Percentiles rank a stretch among this genome's conserved stretches.
Evolutionary conservation across 2,113 vertebrate genomes (phyloP).

Genomic region (Myocastor coypus): DNA sequence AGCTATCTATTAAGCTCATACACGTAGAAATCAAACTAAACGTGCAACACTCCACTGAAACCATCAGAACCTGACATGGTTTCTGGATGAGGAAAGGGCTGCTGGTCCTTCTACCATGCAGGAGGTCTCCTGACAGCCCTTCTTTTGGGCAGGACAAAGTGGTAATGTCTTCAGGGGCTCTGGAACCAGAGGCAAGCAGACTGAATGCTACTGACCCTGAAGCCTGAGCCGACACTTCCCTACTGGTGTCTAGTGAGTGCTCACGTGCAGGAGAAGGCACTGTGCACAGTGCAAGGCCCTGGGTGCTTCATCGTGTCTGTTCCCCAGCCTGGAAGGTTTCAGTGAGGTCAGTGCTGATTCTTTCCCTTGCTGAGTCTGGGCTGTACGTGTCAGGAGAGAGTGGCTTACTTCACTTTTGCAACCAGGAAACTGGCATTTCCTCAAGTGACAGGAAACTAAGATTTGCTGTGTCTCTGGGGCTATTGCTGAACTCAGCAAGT

Average conservation of each 20-base stretch:
- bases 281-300: background rate
- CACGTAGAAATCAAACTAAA: slow-evolving; percentile 47
- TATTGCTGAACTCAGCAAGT: background rate
- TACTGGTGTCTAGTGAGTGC: background rate
- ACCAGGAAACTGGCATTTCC: background rate
- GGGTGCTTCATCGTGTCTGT: background rate
- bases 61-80: background rate
- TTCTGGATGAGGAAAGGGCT: background rate
- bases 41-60: background rate
- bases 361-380: background rate
- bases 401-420: background rate
- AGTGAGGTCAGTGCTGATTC: background rate
- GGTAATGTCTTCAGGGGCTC: background rate
- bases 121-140: background rate
- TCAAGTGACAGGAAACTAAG: background rate
- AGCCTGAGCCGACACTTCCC: background rate
- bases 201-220: background rate
- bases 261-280: background rate
- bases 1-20: background rate
- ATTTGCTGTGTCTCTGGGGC: background rate
- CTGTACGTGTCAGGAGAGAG: background rate
- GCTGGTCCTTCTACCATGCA: background rate
- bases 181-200: background rate
- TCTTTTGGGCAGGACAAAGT: background rate
- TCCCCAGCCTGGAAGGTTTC: background rate